Conservation (phyloP, 2,888 invertebrate genomes). For the Pammene fasciana region DNA sequence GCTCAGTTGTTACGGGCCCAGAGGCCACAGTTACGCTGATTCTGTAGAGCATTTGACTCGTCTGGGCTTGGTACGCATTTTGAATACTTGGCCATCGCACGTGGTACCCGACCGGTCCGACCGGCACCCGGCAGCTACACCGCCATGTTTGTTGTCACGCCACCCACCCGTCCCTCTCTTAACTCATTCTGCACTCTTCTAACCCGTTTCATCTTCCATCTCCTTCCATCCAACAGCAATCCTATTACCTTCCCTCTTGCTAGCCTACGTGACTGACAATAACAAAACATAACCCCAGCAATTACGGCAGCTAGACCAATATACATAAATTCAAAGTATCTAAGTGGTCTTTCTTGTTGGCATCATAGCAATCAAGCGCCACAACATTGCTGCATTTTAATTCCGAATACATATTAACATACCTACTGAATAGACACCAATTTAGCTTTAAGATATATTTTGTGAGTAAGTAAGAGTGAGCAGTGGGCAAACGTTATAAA, state of each 20-base stretch:
- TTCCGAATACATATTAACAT: conserved; percentile 48
- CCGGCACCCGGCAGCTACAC: conserved; percentile 70
- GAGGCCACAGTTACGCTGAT: not conserved
- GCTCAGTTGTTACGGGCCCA: not conserved
- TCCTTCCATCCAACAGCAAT: conserved; percentile 52
- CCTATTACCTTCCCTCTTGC: conserved; percentile 56
- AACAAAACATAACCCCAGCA: conserved; percentile 73
- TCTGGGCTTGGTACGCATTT: not conserved
- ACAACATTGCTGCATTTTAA: conserved; percentile 50
- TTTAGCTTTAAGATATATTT: not conserved
- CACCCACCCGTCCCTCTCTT: conserved; percentile 65
- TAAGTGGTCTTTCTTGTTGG: conserved; percentile 46
- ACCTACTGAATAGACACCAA: conserved; percentile 35
- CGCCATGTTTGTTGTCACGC: conserved; percentile 83
- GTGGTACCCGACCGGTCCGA: conserved; percentile 77
- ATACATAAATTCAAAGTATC: conserved; percentile 48
- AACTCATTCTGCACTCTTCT: conserved; percentile 53
- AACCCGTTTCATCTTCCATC: conserved; percentile 43
- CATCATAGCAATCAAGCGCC: conserved; percentile 47
- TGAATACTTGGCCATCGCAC: conserved; percentile 57
- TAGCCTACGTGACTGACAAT: conserved; percentile 80
- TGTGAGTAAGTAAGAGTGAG: not conserved
- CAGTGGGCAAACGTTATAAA: conserved; percentile 28
- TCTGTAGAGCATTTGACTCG: not conserved
- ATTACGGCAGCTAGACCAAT: conserved; percentile 54